Conservation (phyloP, 1,140 invertebrate genomes). For the Helicoverpa armigera region DNA sequence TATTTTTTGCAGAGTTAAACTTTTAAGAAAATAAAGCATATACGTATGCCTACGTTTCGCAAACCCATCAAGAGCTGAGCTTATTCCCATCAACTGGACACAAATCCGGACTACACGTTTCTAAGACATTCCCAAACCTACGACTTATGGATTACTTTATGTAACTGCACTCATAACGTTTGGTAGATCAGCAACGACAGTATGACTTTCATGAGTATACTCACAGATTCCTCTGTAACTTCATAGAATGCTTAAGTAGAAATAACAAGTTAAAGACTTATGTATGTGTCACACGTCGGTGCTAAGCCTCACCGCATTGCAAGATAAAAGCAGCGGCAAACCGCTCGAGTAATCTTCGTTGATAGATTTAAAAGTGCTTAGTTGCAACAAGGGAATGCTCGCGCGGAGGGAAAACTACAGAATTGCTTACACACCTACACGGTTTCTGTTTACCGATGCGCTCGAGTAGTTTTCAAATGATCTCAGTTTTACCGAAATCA, state of each 20-base stretch:
- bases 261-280: slow-evolving; percentile 16
- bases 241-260: not conserved
- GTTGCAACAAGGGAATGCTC: not conserved
- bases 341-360: not conserved
- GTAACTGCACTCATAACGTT: no score
- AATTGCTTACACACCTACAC: not conserved
- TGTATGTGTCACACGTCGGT: not conserved
- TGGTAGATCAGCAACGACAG: not conserved
- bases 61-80: no score
- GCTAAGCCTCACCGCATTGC: slow-evolving; percentile 8
- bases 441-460: not conserved
- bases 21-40: no score
- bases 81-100: no score
- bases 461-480: not conserved
- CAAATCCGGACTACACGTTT: no score
- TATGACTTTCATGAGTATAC: not conserved
- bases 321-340: slow-evolving; percentile 6
- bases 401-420: not conserved
- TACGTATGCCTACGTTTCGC: no score
- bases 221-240: no score
- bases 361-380: slow-evolving; percentile 15
- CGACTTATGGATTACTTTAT: no score
- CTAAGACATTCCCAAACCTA: no score
- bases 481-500: no score
- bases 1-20: not conserved